phyloP scores from a whole-genome alignment of 2,113 vertebrate species.

The Atlantisia rogersi region DNA sequence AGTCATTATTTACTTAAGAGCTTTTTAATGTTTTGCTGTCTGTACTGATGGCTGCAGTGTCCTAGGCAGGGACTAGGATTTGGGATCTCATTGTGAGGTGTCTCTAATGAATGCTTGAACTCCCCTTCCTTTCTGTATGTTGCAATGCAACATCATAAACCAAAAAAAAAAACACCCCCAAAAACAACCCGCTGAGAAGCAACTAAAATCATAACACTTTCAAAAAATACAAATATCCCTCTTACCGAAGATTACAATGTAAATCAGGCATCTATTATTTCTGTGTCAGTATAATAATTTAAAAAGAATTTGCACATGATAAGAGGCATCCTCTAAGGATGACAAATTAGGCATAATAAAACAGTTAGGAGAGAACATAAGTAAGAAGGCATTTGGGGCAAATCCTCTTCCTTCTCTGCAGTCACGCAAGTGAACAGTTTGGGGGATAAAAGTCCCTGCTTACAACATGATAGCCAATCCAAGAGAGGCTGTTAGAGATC shows the following conservation, averaged over 20 bases:
- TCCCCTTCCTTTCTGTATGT: background rate
- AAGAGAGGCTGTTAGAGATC: background rate
- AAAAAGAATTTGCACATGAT: slow-evolving; percentile 49
- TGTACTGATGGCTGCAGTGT: background rate
- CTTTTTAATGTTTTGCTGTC: slow-evolving; percentile 28
- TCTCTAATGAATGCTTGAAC: slow-evolving; percentile 13
- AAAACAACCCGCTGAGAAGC: slow-evolving; percentile 36
- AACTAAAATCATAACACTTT: slow-evolving; percentile 53
- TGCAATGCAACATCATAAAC: background rate
- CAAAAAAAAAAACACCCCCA: background rate
- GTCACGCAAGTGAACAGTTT: background rate
- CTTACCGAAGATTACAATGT: slow-evolving; percentile 44
- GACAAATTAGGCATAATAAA: slow-evolving; percentile 53
- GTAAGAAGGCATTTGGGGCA: slow-evolving; percentile 46
- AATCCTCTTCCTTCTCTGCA: slow-evolving; percentile 38
- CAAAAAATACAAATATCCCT: slow-evolving; percentile 44
- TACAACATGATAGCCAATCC: background rate
- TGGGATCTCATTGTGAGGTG: background rate
- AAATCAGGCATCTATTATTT: slow-evolving; percentile 66
- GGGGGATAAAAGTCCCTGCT: background rate
- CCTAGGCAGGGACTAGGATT: slow-evolving; percentile 20
- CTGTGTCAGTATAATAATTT: slow-evolving; percentile 60
- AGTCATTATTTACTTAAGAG: slow-evolving; percentile 61
- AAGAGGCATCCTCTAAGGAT: slow-evolving; percentile 53
- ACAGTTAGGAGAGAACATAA: slow-evolving; percentile 46